Evolutionary conservation across 2,888 invertebrate genomes (phyloP).

Genomic region (Apodemia zela): DNA sequence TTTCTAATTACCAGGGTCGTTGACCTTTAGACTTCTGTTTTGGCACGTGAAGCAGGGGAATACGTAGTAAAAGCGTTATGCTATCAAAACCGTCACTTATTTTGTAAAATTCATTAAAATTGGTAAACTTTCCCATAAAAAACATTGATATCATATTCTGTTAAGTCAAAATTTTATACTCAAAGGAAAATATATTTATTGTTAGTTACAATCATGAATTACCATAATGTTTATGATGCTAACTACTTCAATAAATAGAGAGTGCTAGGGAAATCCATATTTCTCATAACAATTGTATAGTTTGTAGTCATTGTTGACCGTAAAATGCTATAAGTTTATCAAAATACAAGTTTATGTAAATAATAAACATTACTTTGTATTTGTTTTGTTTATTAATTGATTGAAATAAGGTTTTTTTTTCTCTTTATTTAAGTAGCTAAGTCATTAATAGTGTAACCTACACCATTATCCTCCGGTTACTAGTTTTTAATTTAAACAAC

Average conservation of each 20-base stretch:
- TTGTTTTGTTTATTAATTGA: too few species aligned
- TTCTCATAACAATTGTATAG: neutral
- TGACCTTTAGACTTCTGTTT: conserved; percentile 31
- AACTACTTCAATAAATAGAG: neutral
- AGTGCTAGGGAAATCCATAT: neutral
- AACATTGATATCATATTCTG: neutral
- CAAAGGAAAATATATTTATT: neutral
- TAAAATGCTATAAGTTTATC: too few species aligned
- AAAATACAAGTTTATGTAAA: too few species aligned
- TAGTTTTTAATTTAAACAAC: too few species aligned
- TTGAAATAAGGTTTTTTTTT: too few species aligned
- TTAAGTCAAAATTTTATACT: neutral
- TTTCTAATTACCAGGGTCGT: conserved; percentile 26
- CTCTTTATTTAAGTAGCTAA: too few species aligned
- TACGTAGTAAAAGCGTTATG: neutral
- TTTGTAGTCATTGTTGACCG: neutral
- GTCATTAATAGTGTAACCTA: too few species aligned
- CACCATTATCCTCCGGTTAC: too few species aligned
- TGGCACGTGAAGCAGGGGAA: conserved; percentile 23
- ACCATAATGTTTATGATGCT: neutral
- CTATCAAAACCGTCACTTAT: neutral
- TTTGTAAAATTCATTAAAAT: neutral
- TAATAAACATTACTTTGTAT: too few species aligned
- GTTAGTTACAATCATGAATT: neutral
- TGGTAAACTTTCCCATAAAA: neutral